Base-by-base conservation (phyloP, 2,888 invertebrate genomes). In the Eubasilissa splendida region DNA sequence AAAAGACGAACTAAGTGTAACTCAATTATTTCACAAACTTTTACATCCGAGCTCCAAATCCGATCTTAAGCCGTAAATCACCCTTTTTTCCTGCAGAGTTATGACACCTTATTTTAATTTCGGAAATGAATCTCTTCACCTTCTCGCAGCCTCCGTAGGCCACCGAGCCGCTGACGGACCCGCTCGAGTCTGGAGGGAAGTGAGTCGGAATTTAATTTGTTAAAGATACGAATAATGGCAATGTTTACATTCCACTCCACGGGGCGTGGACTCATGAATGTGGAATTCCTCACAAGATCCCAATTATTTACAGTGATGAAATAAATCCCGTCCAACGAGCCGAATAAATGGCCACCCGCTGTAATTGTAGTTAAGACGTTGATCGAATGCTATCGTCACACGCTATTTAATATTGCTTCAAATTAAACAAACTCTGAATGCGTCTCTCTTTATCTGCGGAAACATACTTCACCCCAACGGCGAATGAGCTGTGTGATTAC, bases 141-240 rank as follows among this genome's bases (percentile, higher is more conserved):
- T 80, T 71, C 63, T 63, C 22, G 65, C 50, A 53, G 76, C 75
- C 73, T 75, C 63, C 76, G 71, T 33, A 68, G 80, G 42, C 42
- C 60, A 66, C 76, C 60, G 76, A 52, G 70, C 79, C 81, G 71
- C 58, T 77, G 76, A 75, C 73, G 71, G 31, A 71, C 14, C 71
- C 12, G 70, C 53, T 14, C 53, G 52, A 42, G 70, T 53, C 52
- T 70, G 52, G 70, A 77, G 80, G 79, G 78, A 79, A 78, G 83
- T 83, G 83, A 81, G 81, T 76, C 70, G 81, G 83, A 83, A 83
- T 83, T 83, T 83, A 83, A 83, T 83, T 83, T 82, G 83, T 82
- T 83, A 83, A 83, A 83, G 83, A 83, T 80, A 80, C 80, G 82
- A 79, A 80, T 83, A 83, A 83, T 83, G 79, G 83, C 77, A 82